phyloP scores from a whole-genome alignment of 2,797 vertebrate genomes.

The Naso thynnoides region DNA sequence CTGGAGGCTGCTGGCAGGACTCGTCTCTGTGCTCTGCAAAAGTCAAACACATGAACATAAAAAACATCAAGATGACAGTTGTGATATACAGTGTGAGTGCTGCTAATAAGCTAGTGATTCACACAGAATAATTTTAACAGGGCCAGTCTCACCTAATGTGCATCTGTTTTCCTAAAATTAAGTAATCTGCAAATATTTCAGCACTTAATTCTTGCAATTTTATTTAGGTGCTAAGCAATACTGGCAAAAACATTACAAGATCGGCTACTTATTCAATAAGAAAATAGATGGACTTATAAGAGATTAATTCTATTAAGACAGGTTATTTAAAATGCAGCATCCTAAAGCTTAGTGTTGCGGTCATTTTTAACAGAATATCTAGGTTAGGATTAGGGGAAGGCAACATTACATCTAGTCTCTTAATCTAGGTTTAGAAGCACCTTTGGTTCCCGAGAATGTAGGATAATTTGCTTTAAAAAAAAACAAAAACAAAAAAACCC shows the following conservation, averaged over 20 bases:
- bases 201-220: not conserved
- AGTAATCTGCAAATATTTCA: not conserved
- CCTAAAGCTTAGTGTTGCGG: not conserved
- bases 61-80: constrained; percentile 3
- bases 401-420: not conserved
- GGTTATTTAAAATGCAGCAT: constrained; percentile 6
- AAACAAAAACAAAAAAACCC: no score
- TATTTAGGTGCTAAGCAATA: constrained; percentile 18
- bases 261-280: not conserved
- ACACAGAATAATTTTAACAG: not conserved
- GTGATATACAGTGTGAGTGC: not conserved
- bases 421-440: constrained; percentile 20
- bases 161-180: not conserved
- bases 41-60: constrained; percentile 50
- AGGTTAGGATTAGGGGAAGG: no score
- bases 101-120: not conserved
- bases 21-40: constrained; percentile 93
- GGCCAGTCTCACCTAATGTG: not conserved
- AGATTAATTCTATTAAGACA: not conserved
- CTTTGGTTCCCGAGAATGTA: constrained; percentile 16
- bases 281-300: not conserved
- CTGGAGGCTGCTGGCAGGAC: constrained; percentile 93
- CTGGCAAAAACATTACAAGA: constrained; percentile 1
- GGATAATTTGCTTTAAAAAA: not conserved
- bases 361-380: constrained; percentile 11